Evolutionary conservation across 1,140 invertebrate species (phyloP).

Genomic region (Dysdera silvatica): DNA sequence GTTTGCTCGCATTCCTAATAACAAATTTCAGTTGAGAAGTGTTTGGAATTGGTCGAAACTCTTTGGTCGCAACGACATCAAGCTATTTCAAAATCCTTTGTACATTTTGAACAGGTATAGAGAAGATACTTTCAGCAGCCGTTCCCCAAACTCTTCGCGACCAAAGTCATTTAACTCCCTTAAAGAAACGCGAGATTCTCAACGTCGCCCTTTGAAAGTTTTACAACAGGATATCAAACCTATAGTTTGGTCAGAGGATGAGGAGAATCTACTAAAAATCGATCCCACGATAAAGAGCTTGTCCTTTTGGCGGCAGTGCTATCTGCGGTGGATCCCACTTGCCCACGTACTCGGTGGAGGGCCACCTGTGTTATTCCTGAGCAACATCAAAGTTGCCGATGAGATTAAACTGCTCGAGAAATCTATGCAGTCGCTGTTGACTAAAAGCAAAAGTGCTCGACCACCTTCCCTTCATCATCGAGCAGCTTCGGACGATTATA

Average conservation of each 20-base stretch:
- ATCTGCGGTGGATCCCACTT: conserved; percentile 74
- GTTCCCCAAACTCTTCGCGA: not conserved
- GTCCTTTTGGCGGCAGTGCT: conserved; percentile 80
- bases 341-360: conserved; percentile 72
- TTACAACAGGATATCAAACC: conserved; percentile 5
- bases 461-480: conserved; percentile 34
- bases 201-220: conserved; percentile 1
- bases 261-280: conserved; percentile 34
- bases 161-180: conserved; percentile 22
- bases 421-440: conserved; percentile 26
- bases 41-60: conserved; percentile 79
- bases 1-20: conserved; percentile 28
- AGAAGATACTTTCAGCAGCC: not conserved
- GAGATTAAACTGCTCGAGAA: conserved; percentile 41
- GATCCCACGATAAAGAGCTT: conserved; percentile 43
- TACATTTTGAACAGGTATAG: conserved; percentile 46
- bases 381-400: conserved; percentile 43
- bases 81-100: conserved; percentile 69
- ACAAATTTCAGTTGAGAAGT: conserved; percentile 49
- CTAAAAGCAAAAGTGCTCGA: conserved; percentile 1
- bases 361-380: conserved; percentile 55
- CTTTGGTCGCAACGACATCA: conserved; percentile 62
- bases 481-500: conserved; percentile 36
- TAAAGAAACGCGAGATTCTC: conserved; percentile 13
- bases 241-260: conserved; percentile 11